These are phyloP conservation scores for Polypedilum pembai DNA, from an alignment of 1,140 invertebrate species.

Conservation along the genomic window DNA sequence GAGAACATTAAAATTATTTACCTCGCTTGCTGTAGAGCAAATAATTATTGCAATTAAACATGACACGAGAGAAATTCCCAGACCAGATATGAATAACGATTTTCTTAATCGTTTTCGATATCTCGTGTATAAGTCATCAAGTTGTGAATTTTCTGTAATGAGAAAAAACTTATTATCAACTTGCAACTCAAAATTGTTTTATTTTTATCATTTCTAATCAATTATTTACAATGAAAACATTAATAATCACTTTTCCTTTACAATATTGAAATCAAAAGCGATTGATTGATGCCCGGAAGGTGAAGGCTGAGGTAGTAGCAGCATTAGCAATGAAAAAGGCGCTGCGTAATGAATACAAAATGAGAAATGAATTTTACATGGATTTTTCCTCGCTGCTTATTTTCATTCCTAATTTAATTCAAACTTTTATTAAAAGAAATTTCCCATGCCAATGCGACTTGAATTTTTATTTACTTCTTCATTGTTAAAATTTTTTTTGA, in stretches of 20 bases:
- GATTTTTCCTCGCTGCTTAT: too few species aligned
- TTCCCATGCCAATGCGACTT: too few species aligned
- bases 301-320: too few species aligned
- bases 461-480: too few species aligned
- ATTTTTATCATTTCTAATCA: not conserved
- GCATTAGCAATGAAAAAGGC: too few species aligned
- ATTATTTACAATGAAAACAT: not conserved
- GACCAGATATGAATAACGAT: slow-evolving; percentile 41
- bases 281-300: too few species aligned
- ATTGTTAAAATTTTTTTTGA: too few species aligned
- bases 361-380: too few species aligned
- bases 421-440: too few species aligned
- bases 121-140: slow-evolving; percentile 43
- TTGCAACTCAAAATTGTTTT: not conserved
- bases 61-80: slow-evolving; percentile 40
- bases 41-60: slow-evolving; percentile 42
- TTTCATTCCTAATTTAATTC: too few species aligned
- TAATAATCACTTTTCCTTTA: not conserved
- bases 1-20: slow-evolving; percentile 33
- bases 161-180: slow-evolving; percentile 25
- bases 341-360: too few species aligned
- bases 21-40: slow-evolving; percentile 38
- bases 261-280: too few species aligned
- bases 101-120: slow-evolving; percentile 43
- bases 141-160: slow-evolving; percentile 41